A percentile compares a stretch with the other conserved stretches of the same genome.
Conservation (phyloP, 2,888 invertebrate genomes). For the Geotrupes spiniger region DNA sequence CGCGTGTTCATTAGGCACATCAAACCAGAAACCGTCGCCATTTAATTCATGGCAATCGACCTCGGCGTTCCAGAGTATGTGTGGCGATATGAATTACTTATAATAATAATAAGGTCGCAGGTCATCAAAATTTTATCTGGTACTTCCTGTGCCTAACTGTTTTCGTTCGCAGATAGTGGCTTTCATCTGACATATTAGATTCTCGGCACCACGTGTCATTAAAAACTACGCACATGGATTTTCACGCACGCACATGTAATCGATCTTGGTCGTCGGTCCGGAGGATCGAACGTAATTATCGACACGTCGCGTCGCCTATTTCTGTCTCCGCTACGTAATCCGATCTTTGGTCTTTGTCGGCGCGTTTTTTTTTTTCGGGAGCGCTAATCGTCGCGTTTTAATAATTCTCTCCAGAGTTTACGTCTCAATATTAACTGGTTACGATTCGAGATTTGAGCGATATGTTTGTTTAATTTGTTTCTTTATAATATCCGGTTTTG, state of each 20-base stretch:
- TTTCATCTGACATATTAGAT: background rate
- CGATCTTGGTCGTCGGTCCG: too few relatives aligned
- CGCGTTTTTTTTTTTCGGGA: too few relatives aligned
- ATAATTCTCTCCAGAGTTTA: too few relatives aligned
- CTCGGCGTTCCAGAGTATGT: slow-evolving; percentile 2
- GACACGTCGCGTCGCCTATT: too few relatives aligned
- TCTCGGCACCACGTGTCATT: background rate
- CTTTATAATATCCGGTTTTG: slow-evolving; percentile 20
- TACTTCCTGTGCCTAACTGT: slow-evolving; percentile 32
- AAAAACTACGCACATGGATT: background rate
- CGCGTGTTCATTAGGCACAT: too few relatives aligned
- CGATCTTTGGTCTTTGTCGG: too few relatives aligned
- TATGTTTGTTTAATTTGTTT: slow-evolving; percentile 14
- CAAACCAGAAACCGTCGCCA: too few relatives aligned
- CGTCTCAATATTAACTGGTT: too few relatives aligned
- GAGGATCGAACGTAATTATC: too few relatives aligned
- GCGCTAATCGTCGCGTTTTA: too few relatives aligned
- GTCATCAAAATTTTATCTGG: slow-evolving; percentile 34
- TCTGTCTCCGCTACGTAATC: too few relatives aligned
- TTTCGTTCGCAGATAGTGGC: slow-evolving; percentile 9
- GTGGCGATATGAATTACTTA: slow-evolving; percentile 24
- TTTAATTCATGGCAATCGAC: slow-evolving; percentile 7
- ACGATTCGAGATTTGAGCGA: slow-evolving; percentile 6
- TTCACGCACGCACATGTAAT: slow-evolving; percentile 3
- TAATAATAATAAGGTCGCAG: slow-evolving; percentile 28